phyloP scores from a whole-genome alignment of 2,797 vertebrate species.

The Sylvia borin region DNA sequence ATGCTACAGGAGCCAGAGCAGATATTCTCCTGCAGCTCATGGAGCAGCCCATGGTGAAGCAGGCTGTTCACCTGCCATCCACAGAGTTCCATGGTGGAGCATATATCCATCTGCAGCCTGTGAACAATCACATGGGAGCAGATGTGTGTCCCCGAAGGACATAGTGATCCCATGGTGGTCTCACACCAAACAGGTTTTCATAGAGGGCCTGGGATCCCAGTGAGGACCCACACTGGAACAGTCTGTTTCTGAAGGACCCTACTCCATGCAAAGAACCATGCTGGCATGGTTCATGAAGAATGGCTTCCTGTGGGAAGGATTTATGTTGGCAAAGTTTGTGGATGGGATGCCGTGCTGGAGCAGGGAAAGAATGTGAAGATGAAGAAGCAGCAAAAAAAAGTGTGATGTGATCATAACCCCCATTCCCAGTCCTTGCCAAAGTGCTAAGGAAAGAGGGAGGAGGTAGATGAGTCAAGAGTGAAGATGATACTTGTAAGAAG shows the following conservation, averaged over 20 bases:
- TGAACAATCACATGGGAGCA: background rate
- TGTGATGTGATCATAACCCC: background rate
- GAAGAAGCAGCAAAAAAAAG: background rate
- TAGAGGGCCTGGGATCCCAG: background rate
- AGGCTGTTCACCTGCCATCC: background rate
- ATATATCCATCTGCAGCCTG: background rate
- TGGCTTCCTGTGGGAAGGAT: background rate
- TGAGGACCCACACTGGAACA: accelerated
- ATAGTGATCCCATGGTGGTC: accelerated
- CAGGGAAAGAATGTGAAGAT: background rate
- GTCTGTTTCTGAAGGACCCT: background rate
- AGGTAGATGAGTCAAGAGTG: background rate
- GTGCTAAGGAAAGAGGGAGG: background rate
- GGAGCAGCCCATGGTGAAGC: background rate
- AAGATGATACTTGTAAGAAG: background rate
- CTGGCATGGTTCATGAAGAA: background rate
- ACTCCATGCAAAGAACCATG: background rate
- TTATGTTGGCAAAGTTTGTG: accelerated
- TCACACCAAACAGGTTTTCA: background rate
- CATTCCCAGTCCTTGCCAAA: accelerated
- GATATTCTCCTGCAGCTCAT: background rate
- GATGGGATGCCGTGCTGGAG: background rate
- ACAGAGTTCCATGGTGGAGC: background rate
- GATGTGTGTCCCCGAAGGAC: background rate
- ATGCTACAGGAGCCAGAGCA: background rate